Evolutionary conservation across 2,888 invertebrate genomes (phyloP), one percentile per base, ranked within the genome.

Genomic region (Steromphala cineraria): DNA sequence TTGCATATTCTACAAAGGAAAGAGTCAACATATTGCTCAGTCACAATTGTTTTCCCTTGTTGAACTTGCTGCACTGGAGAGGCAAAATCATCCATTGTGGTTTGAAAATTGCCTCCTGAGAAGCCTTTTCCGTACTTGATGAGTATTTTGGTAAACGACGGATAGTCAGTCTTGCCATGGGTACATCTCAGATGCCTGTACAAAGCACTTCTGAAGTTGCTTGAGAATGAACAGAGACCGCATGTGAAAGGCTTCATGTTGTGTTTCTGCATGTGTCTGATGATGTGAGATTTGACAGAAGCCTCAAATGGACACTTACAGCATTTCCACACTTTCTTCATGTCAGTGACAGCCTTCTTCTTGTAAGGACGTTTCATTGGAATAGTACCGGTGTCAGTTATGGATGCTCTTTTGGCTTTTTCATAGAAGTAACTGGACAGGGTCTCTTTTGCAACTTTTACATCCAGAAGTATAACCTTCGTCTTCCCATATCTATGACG

Each of bases 251-350:
- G 90, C 80, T 90, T 90, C 79, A 90, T 82, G 53, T 87, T 89
- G 80, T 91, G 91, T 21, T 84, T 86, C 24, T 86, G 84, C 81
- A 92, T 84, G 84, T 93, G 93, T 36, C 88, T 85, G 21, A 91
- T 82, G 0, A 92, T 90, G 52, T 89, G 87, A n/a, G 88, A 84
- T 74, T 89, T 90, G 62, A 90, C 87, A 0, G 83, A 83, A 62
- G 91, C 84, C 17, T 84, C 75, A 94, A 96, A 98, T 92, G 96
- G 96, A 94, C 98, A 98, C 91, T 96, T 96, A 94, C 97, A 97
- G 94, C 98, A 98, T 92, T 97, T 97, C 96, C 97, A 93, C 0
- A 89, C 84, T 53, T 87, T 87, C 55, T 82, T 71, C 40, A 71
- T 19, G 17, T 71, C 71, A 36, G 4, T 40, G 19, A 31, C 40